Conservation (phyloP, 2,888 invertebrate genomes). For the Leptopilina drosophilae region DNA sequence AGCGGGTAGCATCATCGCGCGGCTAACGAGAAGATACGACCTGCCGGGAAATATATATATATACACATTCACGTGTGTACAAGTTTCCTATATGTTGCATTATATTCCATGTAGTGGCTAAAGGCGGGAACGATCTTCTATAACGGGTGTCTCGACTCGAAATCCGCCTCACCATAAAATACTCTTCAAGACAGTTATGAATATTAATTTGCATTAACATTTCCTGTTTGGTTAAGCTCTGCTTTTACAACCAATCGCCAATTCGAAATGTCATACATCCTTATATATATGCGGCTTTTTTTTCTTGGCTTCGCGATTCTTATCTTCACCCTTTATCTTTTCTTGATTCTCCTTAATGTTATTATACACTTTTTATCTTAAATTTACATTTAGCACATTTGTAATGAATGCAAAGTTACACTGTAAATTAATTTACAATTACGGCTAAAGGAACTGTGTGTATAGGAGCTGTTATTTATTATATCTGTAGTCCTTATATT, state of each 20-base stretch:
- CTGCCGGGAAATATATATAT: constrained; percentile 59
- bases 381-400: constrained; percentile 4
- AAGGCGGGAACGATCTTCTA: constrained; percentile 42
- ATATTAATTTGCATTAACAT: constrained; percentile 40
- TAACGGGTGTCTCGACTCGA: constrained; percentile 43
- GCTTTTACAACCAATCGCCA: constrained; percentile 31
- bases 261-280: constrained; percentile 19
- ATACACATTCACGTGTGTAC: constrained; percentile 47
- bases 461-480: too few species aligned
- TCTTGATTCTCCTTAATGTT: constrained; percentile 1
- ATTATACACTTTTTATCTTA: not conserved
- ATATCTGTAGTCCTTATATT: too few species aligned
- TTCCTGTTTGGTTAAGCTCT: constrained; percentile 33
- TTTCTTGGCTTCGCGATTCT: constrained; percentile 12
- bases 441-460: too few species aligned
- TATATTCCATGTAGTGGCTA: constrained; percentile 41
- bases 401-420: not conserved
- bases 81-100: constrained; percentile 47
- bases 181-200: constrained; percentile 29
- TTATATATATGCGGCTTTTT: not conserved
- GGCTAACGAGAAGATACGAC: constrained; percentile 75
- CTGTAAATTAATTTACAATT: too few species aligned
- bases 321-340: constrained; percentile 24
- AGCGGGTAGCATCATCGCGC: constrained; percentile 67
- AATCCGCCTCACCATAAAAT: constrained; percentile 14